These are phyloP conservation scores for Mizuhopecten yessoensis DNA, from an alignment of 1,140 invertebrate genomes.

Conservation along the genomic window DNA sequence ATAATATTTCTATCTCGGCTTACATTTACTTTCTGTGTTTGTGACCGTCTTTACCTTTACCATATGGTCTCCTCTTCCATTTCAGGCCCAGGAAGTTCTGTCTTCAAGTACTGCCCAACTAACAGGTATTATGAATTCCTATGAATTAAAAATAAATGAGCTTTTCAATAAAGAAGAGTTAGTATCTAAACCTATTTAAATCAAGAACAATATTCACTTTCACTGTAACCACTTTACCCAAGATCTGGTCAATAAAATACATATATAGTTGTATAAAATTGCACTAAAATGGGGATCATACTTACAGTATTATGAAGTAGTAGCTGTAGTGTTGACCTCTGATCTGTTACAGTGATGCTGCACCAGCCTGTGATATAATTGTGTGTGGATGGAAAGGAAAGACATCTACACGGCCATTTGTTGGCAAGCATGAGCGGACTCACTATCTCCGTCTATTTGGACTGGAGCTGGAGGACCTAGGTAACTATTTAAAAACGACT, in stretches of 20 bases:
- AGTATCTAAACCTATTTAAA: too few species aligned
- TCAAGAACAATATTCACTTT: too few species aligned
- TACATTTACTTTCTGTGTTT: too few species aligned
- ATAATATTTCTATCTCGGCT: too few species aligned
- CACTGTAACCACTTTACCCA: too few species aligned
- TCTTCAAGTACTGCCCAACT: slow-evolving; percentile 72
- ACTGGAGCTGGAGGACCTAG: slow-evolving; percentile 85
- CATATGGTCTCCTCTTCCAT: too few species aligned
- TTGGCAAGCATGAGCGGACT: slow-evolving; percentile 91
- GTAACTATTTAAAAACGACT: too few species aligned
- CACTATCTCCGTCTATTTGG: slow-evolving; percentile 94
- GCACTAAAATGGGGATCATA: too few species aligned
- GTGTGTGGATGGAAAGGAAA: slow-evolving; percentile 96
- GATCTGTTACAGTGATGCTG: slow-evolving; percentile 66
- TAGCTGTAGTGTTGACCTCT: neutral
- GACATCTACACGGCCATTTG: slow-evolving; percentile 92
- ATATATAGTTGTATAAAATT: too few species aligned
- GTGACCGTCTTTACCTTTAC: too few species aligned
- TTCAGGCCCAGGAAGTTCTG: slow-evolving; percentile 74
- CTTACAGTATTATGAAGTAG: neutral
- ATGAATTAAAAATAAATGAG: neutral
- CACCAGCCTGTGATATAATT: slow-evolving; percentile 84
- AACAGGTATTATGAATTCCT: slow-evolving; percentile 60
- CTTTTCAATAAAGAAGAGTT: too few species aligned
- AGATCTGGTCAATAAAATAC: too few species aligned